Percentiles rank a stretch among this genome's conserved stretches.
These are phyloP conservation scores for Lacerta viridis DNA, from an alignment of 2,797 vertebrate genomes.

Conservation along the genomic window DNA sequence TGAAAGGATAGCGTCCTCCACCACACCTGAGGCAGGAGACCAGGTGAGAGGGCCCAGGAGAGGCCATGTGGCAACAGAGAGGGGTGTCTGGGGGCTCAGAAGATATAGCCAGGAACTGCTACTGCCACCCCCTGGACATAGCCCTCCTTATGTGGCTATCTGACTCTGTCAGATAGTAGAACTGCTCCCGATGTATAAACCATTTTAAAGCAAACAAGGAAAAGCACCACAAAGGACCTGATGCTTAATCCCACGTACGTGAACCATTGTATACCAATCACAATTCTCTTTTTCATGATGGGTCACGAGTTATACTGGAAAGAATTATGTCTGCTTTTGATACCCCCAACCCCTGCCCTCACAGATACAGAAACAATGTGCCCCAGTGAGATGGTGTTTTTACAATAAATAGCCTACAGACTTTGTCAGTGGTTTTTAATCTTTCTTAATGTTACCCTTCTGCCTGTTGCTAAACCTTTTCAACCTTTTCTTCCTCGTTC, in stretches of 20 bases:
- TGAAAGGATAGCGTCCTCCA: too few species aligned
- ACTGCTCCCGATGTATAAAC: background rate
- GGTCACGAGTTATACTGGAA: background rate
- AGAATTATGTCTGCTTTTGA: conserved; percentile 10
- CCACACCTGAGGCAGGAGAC: too few species aligned
- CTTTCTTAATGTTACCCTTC: conserved; percentile 11
- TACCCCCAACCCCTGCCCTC: background rate
- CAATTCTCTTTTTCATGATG: background rate
- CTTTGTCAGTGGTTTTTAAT: background rate
- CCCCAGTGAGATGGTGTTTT: background rate
- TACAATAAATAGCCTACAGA: conserved; percentile 6
- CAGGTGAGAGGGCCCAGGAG: too few species aligned
- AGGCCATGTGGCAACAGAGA: too few species aligned
- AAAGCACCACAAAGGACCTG: too few species aligned
- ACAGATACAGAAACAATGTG: background rate
- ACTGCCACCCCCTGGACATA: too few species aligned
- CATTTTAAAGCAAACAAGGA: background rate
- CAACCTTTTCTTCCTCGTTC: conserved; percentile 27
- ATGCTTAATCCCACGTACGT: background rate
- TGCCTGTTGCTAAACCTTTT: conserved; percentile 36
- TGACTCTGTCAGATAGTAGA: too few species aligned
- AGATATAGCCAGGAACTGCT: too few species aligned
- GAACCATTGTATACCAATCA: background rate
- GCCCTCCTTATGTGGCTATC: too few species aligned
- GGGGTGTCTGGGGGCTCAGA: too few species aligned